phyloP scores from a whole-genome alignment of 2,888 invertebrate genomes.

The Amphiduros pacificus region DNA sequence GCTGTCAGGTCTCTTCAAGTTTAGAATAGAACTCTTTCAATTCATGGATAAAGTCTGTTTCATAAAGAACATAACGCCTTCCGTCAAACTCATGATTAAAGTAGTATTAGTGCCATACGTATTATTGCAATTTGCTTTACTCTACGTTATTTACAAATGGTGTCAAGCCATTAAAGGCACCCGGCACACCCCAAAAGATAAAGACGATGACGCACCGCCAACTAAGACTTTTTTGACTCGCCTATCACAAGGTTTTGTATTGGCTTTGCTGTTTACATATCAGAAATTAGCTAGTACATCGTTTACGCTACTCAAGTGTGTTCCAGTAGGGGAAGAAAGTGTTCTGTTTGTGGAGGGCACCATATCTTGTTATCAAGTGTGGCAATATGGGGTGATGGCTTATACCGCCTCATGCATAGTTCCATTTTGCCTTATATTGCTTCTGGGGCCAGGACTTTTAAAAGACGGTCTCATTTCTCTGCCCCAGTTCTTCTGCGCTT shows the following conservation, averaged over 20 bases:
- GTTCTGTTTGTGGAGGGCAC: constrained; percentile 33
- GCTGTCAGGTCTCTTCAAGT: constrained; percentile 28
- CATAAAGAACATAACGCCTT: constrained; percentile 20
- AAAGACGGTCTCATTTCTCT: constrained; percentile 17
- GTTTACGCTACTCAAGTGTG: constrained; percentile 33
- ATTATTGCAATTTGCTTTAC: constrained; percentile 20
- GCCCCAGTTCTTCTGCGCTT: constrained; percentile 28
- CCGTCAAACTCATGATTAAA: constrained; percentile 25
- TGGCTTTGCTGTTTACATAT: constrained; percentile 30
- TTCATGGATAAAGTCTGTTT: constrained; percentile 28
- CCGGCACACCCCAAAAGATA: not conserved
- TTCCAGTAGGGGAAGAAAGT: constrained; percentile 21
- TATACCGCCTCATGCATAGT: constrained; percentile 24
- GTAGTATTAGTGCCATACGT: constrained; percentile 29
- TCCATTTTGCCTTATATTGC: constrained; percentile 29
- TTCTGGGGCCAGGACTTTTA: constrained; percentile 29
- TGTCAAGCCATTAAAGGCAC: not conserved
- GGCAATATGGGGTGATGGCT: constrained; percentile 15
- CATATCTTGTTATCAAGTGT: constrained; percentile 17
- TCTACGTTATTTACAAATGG: constrained; percentile 22
- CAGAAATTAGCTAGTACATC: constrained; percentile 31
- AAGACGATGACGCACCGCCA: not conserved
- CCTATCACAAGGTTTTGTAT: constrained; percentile 26
- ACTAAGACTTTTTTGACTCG: constrained; percentile 22
- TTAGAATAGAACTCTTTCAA: constrained; percentile 29